Conservation (phyloP, 2,797 vertebrate species). For the Chiroxiphia lanceolata region DNA sequence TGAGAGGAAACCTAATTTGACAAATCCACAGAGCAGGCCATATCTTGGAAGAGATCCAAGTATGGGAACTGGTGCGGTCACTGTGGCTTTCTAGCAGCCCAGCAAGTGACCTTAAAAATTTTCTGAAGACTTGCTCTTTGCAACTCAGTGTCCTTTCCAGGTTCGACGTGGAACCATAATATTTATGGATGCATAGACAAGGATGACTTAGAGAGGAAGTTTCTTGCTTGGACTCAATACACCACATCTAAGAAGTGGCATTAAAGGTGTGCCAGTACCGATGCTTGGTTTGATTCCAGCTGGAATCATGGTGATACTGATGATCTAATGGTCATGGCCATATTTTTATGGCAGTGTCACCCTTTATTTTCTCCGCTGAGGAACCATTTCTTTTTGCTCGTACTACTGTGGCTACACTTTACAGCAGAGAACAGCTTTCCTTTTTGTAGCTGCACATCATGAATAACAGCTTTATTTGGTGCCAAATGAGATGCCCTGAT, state of each 20-base stretch:
- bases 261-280: background rate
- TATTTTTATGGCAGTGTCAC: background rate
- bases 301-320: background rate
- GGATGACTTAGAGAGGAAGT: background rate
- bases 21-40: background rate
- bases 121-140: no score
- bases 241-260: background rate
- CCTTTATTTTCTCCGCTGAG: background rate
- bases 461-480: conserved; percentile 73
- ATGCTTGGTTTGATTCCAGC: background rate
- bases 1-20: background rate
- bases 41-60: background rate
- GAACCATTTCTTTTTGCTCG: conserved; percentile 27
- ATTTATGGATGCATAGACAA: background rate
- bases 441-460: conserved; percentile 58
- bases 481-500: conserved; percentile 71
- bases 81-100: background rate
- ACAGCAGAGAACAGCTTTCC: conserved; percentile 47
- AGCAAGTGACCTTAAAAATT: background rate
- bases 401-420: conserved; percentile 3
- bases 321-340: background rate
- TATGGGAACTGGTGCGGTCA: background rate
- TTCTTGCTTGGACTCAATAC: background rate
- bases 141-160: background rate
- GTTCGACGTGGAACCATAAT: background rate